phyloP scores from a whole-genome alignment of 2,113 vertebrate species.

The Toxostoma redivivum region DNA sequence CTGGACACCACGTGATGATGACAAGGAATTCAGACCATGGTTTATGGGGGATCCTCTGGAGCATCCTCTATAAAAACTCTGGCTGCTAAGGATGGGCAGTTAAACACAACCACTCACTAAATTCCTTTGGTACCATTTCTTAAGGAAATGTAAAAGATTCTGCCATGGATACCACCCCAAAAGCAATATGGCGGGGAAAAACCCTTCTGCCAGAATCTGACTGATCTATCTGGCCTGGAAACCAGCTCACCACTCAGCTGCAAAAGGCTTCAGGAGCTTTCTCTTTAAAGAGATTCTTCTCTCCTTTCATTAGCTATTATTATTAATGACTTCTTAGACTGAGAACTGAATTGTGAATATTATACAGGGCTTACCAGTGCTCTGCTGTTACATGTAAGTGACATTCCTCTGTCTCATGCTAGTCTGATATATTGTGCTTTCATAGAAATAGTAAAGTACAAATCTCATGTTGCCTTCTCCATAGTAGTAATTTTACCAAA shows the following conservation, averaged over 20 bases:
- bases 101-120: not conserved
- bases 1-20: rapidly evolving
- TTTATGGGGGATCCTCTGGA: not conserved
- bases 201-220: not conserved
- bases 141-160: not conserved
- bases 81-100: not conserved
- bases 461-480: not conserved
- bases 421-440: not conserved
- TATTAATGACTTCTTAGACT: not conserved
- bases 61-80: not conserved
- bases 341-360: not conserved
- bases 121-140: not conserved
- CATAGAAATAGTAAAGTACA: not conserved
- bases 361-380: not conserved
- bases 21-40: not conserved
- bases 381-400: not conserved
- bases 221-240: not conserved
- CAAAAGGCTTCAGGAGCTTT: not conserved
- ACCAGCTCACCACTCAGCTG: rapidly evolving
- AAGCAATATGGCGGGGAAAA: rapidly evolving
- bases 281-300: not conserved
- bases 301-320: not conserved
- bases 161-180: not conserved
- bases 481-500: not conserved
- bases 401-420: not conserved